Base-by-base conservation (phyloP, 2,113 vertebrate species). In the Zosterops lateralis region DNA sequence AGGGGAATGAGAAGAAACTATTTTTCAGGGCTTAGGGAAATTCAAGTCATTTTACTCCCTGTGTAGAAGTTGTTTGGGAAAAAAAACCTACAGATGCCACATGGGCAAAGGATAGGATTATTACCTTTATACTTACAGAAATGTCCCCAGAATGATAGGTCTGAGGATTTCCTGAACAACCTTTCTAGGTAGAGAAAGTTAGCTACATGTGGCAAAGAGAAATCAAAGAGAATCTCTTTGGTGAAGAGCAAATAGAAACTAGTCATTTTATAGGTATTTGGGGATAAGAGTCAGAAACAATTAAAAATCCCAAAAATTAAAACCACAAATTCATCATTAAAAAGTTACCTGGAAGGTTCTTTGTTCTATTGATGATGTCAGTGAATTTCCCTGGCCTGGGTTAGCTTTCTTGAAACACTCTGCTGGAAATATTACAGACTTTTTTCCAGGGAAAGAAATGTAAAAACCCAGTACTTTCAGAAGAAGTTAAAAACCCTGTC, bases 1-100 rank as follows among this genome's bases (percentile, higher is more conserved):
- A 89, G 80, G 44, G 74, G 94, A 88, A 97, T 78, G 65, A 96
- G 78, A 87, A 85, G 21, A 93, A 97, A 95, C 87, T 94, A 91
- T 97, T 97, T 97, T 97, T 60, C 78, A 89, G 31, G 48, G 44
- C 24, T 95, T 10, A 67, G 31, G 40, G 93, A 97, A 96, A 66
- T 84, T 96, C 50, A 29, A 50, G 75, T 74, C 68, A 86, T 94
- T 95, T 90, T 84, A 16, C 7, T 86, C 2, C 47, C 54, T 62
- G 9, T 84, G 14, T 91, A 58, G 79, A 95, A 91, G 28, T 57
- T 96, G 70, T 85, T 70, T 92, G 50, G 77, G 66, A 56, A 34
- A 62, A 38, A 57, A 96, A 96, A 51, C 9, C 10, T 44, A 34
- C 32, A 62, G 36, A 38, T 47, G 60, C 6, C 8, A 60, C 48